A percentile compares a stretch with the other conserved stretches of the same genome.
Evolutionary conservation across 2,888 invertebrate genomes (phyloP).

Genomic region (Apocheima hispidaria): DNA sequence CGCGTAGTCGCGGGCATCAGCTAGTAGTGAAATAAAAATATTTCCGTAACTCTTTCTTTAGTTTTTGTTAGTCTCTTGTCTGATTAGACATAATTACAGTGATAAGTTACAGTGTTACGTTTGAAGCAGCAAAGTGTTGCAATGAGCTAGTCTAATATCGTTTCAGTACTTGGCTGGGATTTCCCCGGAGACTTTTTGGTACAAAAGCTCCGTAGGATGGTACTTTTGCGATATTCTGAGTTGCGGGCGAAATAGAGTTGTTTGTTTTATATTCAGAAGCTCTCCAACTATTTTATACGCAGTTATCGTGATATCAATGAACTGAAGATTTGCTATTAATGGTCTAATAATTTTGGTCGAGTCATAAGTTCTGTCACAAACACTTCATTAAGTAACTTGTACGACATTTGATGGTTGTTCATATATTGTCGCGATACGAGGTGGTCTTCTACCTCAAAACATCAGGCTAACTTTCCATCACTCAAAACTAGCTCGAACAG

Average conservation of each 20-base stretch:
- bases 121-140: background rate
- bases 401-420: no score
- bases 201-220: background rate
- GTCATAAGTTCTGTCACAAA: no score
- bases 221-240: background rate
- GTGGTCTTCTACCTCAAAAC: no score
- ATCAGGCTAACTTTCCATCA: no score
- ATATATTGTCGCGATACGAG: no score
- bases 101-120: no score
- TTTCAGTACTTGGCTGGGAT: background rate
- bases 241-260: background rate
- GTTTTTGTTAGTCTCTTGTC: background rate
- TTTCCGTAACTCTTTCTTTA: background rate
- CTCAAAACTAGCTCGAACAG: no score
- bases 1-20: no score
- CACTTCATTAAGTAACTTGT: no score
- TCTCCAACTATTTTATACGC: background rate
- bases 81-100: background rate
- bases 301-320: background rate
- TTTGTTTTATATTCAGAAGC: background rate
- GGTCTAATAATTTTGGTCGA: no score
- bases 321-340: background rate
- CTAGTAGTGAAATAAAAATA: no score
- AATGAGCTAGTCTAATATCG: background rate
- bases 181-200: slow-evolving; percentile 6